These are phyloP conservation scores for Cynocephalus volans DNA, from an alignment of 2,113 vertebrate species.

Conservation along the genomic window DNA sequence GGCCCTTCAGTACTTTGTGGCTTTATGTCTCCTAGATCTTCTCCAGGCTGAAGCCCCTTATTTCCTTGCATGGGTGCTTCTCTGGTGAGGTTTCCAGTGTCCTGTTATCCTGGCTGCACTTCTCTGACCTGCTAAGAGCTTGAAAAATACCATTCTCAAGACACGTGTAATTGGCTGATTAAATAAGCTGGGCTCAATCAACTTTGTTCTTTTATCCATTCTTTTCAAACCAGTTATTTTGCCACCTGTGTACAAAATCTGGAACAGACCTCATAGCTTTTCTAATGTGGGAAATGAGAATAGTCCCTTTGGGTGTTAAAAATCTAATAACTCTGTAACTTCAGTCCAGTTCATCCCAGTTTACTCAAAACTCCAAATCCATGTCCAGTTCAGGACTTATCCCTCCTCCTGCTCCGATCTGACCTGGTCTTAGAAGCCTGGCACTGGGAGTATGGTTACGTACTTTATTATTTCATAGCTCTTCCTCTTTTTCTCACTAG, in stretches of 20 bases:
- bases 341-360: background rate
- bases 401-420: background rate
- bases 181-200: background rate
- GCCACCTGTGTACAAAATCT: background rate
- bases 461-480: background rate
- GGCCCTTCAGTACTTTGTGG: background rate
- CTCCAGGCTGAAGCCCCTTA: background rate
- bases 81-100: background rate
- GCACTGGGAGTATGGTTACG: background rate
- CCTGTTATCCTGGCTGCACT: background rate
- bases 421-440: background rate
- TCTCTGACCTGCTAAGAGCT: background rate
- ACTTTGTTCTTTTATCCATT: background rate
- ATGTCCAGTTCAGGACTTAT: background rate
- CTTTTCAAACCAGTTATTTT: conserved; percentile 16
- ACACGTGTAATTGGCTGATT: background rate
- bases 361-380: conserved; percentile 1
- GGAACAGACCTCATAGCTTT: background rate
- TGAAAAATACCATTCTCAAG: background rate
- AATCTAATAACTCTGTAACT: background rate
- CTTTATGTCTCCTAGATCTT: background rate
- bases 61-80: background rate
- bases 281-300: background rate
- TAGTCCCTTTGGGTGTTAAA: background rate
- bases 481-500: background rate